Conservation (phyloP, 92 coral and sea anemone genomes). For the Palythoa caribaeorum region DNA sequence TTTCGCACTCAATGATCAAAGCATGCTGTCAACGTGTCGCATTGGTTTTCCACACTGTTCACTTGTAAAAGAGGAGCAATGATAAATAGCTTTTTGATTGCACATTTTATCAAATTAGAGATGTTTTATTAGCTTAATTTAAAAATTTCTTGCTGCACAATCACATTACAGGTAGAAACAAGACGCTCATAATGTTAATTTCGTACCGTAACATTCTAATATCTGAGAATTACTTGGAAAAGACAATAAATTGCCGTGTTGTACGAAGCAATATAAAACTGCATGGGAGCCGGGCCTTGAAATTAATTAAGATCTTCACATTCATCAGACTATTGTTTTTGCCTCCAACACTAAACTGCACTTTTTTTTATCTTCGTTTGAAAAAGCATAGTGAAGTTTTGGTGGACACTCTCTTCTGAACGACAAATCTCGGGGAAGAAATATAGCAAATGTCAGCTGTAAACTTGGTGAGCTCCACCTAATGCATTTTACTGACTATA, state of each 20-base stretch:
- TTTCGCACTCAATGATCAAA: background rate
- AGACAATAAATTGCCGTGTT: background rate
- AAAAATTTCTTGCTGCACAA: background rate
- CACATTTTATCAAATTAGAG: background rate
- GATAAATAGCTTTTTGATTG: constrained; percentile 12
- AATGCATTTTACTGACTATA: too few relatives aligned
- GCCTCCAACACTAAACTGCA: too few relatives aligned
- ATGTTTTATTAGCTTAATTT: background rate
- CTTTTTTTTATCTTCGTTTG: too few relatives aligned
- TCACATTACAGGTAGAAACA: too few relatives aligned
- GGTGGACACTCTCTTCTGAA: too few relatives aligned
- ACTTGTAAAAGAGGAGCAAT: background rate
- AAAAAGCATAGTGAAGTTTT: too few relatives aligned
- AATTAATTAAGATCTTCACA: background rate
- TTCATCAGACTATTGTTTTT: too few relatives aligned
- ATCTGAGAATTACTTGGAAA: background rate
- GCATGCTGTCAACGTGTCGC: constrained; percentile 4
- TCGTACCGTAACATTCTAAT: too few relatives aligned
- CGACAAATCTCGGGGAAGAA: too few relatives aligned
- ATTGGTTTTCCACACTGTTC: constrained; percentile 5
- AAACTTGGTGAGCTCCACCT: too few relatives aligned
- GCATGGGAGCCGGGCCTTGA: background rate
- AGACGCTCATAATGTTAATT: too few relatives aligned
- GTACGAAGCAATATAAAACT: background rate
- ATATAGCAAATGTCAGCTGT: too few relatives aligned